Conservation (phyloP, 2,113 vertebrate species). For the Meles meles region DNA sequence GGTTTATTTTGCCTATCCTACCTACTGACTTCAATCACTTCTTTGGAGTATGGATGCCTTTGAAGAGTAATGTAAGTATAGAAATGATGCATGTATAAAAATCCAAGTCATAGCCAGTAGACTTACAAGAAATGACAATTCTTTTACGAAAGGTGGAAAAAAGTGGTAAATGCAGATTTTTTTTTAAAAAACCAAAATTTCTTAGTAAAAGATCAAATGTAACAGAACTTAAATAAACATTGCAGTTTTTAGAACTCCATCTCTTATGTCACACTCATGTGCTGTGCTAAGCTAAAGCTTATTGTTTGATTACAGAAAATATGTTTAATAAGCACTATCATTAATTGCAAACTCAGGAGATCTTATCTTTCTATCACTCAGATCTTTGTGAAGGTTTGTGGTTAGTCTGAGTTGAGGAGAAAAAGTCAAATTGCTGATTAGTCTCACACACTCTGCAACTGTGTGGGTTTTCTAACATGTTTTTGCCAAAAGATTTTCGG, state of each 20-base stretch:
- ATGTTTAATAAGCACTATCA: slow-evolving; percentile 60
- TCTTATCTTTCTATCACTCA: slow-evolving; percentile 32
- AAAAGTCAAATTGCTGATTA: slow-evolving; percentile 59
- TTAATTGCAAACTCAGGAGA: slow-evolving; percentile 65
- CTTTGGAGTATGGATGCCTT: neutral
- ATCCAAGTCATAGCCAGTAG: neutral
- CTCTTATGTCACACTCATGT: neutral
- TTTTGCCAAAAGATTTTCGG: slow-evolving; percentile 53
- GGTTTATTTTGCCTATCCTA: neutral
- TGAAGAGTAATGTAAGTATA: neutral
- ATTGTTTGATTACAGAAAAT: slow-evolving; percentile 56
- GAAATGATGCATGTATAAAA: neutral
- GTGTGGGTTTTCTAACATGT: neutral
- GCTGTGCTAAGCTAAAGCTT: neutral
- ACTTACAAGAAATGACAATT: neutral
- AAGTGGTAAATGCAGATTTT: neutral
- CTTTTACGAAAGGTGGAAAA: neutral
- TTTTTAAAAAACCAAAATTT: slow-evolving; percentile 9
- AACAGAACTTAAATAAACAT: neutral
- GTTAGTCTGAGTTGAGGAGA: slow-evolving; percentile 67
- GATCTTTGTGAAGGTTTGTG: slow-evolving; percentile 61
- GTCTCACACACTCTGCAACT: slow-evolving; percentile 13
- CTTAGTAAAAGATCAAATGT: slow-evolving; percentile 22
- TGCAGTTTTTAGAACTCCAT: neutral
- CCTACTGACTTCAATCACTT: neutral